These are phyloP conservation scores for Pangasianodon hypophthalmus DNA, from an alignment of 2,113 vertebrate species.

Conservation along the genomic window DNA sequence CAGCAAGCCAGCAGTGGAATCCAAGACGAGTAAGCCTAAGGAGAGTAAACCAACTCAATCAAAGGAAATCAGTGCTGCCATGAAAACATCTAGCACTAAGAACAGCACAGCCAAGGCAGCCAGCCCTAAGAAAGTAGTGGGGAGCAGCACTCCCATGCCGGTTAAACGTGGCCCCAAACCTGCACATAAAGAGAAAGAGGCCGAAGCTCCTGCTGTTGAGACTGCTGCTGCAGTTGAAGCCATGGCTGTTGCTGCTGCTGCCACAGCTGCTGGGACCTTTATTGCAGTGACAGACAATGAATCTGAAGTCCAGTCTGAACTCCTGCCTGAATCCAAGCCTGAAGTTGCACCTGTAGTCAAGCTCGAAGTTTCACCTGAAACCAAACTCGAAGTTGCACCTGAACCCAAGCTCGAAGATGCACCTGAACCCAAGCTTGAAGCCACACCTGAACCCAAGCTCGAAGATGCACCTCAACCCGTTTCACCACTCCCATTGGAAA, in stretches of 20 bases:
- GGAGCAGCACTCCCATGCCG: conserved; percentile 74
- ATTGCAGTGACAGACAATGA: background rate
- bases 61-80: conserved; percentile 56
- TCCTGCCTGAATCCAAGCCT: conserved; percentile 2
- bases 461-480: background rate
- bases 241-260: conserved; percentile 14
- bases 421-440: background rate
- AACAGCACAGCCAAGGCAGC: conserved; percentile 62
- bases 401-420: background rate
- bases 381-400: background rate
- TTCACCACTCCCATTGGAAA: background rate
- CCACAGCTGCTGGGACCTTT: background rate
- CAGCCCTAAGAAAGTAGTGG: conserved; percentile 73
- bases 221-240: conserved; percentile 9
- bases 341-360: background rate
- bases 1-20: conserved; percentile 45
- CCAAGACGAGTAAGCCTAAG: conserved; percentile 63
- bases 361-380: background rate
- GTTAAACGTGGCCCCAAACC: conserved; percentile 72
- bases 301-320: background rate
- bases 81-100: conserved; percentile 63
- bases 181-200: background rate
- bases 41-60: conserved; percentile 63
- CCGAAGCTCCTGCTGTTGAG: conserved; percentile 21
- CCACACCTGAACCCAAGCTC: background rate